Evolutionary conservation across 2,888 invertebrate species (phyloP), one percentile per base, ranked within the genome.

Genomic region (Sturmia bella): DNA sequence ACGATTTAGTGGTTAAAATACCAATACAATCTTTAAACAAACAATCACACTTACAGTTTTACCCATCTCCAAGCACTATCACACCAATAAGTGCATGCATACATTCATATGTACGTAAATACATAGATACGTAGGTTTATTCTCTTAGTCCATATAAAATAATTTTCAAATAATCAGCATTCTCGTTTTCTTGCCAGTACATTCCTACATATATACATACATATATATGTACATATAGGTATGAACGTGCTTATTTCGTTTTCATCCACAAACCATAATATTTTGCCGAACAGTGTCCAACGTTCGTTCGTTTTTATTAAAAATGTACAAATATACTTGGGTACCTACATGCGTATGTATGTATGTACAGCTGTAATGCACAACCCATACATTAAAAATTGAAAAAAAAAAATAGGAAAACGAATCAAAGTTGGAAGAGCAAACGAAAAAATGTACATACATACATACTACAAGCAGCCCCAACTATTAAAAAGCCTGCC

Each of bases 1-100:
- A 70, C 84, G 83, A 83, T 84, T 84, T 83, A 84, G 84, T 81
- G 83, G 81, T 81, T 84, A 63, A 64, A 70, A 57, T 72, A 68
- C 76, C 70, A 75, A 83, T 61, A 76, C 68, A 75, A 63, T 41
- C 59, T 19, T 73, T 54, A 37, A 39, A 45, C 41, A 73, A 24
- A 52, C 68, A 68, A 69, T 32, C 21, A 52, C 41, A 59, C 24
- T 32, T 12, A 21, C 52, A 5, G 11, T 11, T 13, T 9, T 21
- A 72, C 19, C 24, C 21, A 41, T 48, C 12, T 15, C 43, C 50
- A 41, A 19, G 4, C 12, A 43, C 64, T 19, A 24, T 24, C 43
- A 43, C 72, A 50, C n/a, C 56, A 39, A 45, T 12, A 1, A 11
- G 7, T 15, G n/a, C 9, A 37, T 6, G 17, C 3, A 54, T 54